A percentile compares a stretch with the other conserved stretches of the same genome.
Evolutionary conservation across 2,113 vertebrate species (phyloP).

Genomic region (Dinomys branickii): DNA sequence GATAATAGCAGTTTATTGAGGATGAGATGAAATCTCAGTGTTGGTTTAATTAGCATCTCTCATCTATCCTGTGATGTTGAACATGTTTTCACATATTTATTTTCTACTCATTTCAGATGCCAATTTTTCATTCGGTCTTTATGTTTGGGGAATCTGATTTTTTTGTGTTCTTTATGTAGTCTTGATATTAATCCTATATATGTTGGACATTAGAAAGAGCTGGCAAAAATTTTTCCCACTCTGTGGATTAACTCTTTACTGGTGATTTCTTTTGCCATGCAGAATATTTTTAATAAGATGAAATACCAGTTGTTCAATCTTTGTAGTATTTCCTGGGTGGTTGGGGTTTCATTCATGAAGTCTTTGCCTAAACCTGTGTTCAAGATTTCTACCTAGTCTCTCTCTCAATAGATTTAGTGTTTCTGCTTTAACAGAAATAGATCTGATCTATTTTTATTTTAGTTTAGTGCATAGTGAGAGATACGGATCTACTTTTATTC

Average conservation of each 20-base stretch:
- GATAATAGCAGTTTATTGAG: not conserved
- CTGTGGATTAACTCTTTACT: not conserved
- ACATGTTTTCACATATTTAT: not conserved
- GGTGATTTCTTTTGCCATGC: not conserved
- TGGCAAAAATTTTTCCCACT: not conserved
- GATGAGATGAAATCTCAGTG: not conserved
- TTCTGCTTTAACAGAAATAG: not conserved
- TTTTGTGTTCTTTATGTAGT: not conserved
- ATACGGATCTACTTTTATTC: not conserved
- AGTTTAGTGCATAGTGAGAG: not conserved
- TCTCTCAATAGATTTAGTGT: not conserved
- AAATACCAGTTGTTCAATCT: not conserved
- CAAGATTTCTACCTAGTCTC: not conserved
- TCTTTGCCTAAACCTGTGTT: not conserved
- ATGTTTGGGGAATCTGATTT: not conserved
- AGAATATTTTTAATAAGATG: not conserved
- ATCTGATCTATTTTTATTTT: not conserved
- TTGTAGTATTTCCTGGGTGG: not conserved
- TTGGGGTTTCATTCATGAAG: not conserved
- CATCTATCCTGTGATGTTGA: not conserved
- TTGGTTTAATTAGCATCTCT: not conserved
- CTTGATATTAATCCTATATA: not conserved
- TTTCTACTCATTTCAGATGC: not conserved
- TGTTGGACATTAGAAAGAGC: not conserved
- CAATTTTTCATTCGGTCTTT: not conserved